phyloP scores from a whole-genome alignment of 2,113 vertebrate species.

The Salvelinus sp. region DNA sequence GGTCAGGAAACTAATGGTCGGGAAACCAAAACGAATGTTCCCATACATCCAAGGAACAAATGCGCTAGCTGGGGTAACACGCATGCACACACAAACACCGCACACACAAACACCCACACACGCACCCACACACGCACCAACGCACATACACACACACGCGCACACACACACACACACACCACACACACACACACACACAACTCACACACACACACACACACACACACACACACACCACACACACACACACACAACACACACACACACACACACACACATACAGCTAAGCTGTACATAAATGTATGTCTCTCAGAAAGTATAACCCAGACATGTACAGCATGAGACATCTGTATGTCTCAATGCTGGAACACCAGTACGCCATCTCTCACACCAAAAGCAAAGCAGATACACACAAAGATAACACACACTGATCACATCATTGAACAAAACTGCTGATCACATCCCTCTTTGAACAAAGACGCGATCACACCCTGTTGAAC shows the following conservation, averaged over 20 bases:
- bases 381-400: too few relatives aligned
- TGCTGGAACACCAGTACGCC: too few relatives aligned
- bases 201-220: too few relatives aligned
- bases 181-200: too few relatives aligned
- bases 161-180: too few relatives aligned
- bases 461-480: too few relatives aligned
- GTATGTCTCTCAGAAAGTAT: neutral
- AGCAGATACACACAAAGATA: neutral
- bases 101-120: neutral
- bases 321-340: neutral
- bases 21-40: too few relatives aligned
- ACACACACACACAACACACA: constrained; percentile 31
- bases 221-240: neutral
- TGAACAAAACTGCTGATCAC: neutral
- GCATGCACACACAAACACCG: too few relatives aligned
- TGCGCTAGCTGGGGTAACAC: too few relatives aligned
- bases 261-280: constrained; percentile 12
- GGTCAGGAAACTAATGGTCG: too few relatives aligned
- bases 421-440: constrained; percentile 27
- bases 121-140: neutral
- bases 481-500: too few relatives aligned
- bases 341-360: constrained; percentile 44
- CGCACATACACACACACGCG: neutral
- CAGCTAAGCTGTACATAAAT: neutral
- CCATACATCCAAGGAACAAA: too few relatives aligned